Base-by-base conservation (phyloP, 2,888 invertebrate genomes). In the Tetragonula carbonaria region DNA sequence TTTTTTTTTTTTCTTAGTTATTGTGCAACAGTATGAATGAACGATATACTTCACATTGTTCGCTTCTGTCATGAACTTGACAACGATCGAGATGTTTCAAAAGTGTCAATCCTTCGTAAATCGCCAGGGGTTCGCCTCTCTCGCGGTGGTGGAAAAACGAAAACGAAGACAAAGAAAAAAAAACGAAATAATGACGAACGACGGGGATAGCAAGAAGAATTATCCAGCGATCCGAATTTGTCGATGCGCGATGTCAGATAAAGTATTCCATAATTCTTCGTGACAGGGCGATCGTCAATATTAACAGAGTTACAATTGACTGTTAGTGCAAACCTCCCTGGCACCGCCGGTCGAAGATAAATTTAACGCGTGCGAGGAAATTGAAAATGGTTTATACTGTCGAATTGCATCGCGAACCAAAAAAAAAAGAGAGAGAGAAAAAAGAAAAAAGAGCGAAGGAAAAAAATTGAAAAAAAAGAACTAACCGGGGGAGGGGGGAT, bases 351-450 rank as follows among this genome's bases (percentile, higher is more conserved):
- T 51, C 16, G 80, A 71, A 80, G 66, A 71, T 82, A 81, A 72
- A 82, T 82, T 79, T 63, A 79, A 63, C 74, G 65, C 21, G 45
- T 38, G 23, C 74, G 70, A 45, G 74, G 50, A 75, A 82, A 80
- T 80, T 62, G 75, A 82, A 82, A 82, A 80, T 63, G 80, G 80
- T 80, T 82, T 80, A 74, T 75, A 71, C 71, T 72, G 74, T 80
- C 75, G 66, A 80, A 53, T 63, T 51, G 57, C 53, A 57, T 59
- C 14, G 66, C 23, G 33, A 33, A 33, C 33, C 11, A 45, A 18
- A n/a, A 8, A 53, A 71, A 51, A 62, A 1, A 16, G 28, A 28
- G 28, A 28, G 28, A 4, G 63, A 11, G 51, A 23, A 23, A 23
- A 23, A 23, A 14, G 11, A 8, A 50, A 50, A 16, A 23, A n/a